phyloP scores from a whole-genome alignment of 2,113 vertebrate species.

The Odocoileus virginianus region DNA sequence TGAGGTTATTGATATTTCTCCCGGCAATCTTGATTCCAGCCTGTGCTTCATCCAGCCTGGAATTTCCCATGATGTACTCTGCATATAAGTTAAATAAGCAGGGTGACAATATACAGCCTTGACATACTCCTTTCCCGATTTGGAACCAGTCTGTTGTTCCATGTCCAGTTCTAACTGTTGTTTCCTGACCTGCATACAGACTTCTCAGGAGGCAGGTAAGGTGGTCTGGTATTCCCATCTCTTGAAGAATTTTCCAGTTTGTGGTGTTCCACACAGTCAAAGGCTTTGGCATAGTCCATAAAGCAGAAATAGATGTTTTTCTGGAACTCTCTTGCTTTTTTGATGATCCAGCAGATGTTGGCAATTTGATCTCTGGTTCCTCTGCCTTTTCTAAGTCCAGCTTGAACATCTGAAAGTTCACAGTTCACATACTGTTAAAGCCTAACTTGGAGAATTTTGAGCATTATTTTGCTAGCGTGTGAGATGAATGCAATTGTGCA shows the following conservation, averaged over 20 bases:
- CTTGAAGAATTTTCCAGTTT: background rate
- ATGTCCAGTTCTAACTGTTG: background rate
- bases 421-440: fast-evolving
- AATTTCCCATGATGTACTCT: background rate
- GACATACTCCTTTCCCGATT: fast-evolving
- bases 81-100: background rate
- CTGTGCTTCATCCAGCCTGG: background rate
- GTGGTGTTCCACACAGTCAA: background rate
- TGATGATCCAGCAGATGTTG: background rate
- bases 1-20: background rate
- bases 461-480: fast-evolving
- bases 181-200: background rate
- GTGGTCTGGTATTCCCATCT: background rate
- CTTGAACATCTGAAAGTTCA: background rate
- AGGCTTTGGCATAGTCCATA: background rate
- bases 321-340: background rate
- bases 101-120: background rate
- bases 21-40: background rate
- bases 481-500: background rate
- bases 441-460: background rate
- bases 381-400: background rate
- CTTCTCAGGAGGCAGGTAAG: background rate
- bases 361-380: too few relatives aligned
- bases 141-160: background rate
- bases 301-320: background rate